Conservation (phyloP, 1,140 invertebrate species). For the Brachionus koreanus region DNA sequence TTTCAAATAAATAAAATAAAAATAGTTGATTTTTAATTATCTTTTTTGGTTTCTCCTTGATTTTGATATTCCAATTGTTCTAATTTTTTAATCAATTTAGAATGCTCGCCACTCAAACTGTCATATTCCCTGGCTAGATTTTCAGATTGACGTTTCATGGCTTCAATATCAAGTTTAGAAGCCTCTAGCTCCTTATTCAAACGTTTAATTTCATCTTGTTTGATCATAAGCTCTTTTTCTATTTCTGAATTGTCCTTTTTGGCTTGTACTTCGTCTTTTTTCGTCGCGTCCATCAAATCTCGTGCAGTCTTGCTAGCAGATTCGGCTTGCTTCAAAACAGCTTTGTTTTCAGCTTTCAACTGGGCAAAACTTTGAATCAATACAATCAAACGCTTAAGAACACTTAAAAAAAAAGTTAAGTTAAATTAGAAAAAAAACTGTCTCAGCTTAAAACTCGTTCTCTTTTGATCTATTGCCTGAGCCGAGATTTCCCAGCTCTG, state of each 20-base stretch:
- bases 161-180: conserved; percentile 67
- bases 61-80: conserved; percentile 8
- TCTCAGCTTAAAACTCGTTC: neutral
- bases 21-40: neutral
- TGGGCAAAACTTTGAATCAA: conserved; percentile 77
- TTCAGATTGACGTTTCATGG: conserved; percentile 79
- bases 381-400: conserved; percentile 77
- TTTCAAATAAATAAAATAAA: neutral
- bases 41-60: conserved; percentile 17
- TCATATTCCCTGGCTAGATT: conserved; percentile 83
- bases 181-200: conserved; percentile 46
- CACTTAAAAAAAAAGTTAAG: conserved; percentile 56
- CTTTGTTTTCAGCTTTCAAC: conserved; percentile 76
- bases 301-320: conserved; percentile 64
- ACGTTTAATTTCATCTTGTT: conserved; percentile 13
- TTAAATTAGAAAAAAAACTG: neutral
- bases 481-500: neutral
- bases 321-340: conserved; percentile 82
- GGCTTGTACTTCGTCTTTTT: neutral
- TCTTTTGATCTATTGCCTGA: neutral
- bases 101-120: conserved; percentile 74
- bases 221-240: neutral
- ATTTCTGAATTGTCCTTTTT: neutral
- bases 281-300: neutral
- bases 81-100: conserved; percentile 65